Evolutionary conservation across 1,140 invertebrate species (phyloP).

Genomic region (Matsumurasca onukii): DNA sequence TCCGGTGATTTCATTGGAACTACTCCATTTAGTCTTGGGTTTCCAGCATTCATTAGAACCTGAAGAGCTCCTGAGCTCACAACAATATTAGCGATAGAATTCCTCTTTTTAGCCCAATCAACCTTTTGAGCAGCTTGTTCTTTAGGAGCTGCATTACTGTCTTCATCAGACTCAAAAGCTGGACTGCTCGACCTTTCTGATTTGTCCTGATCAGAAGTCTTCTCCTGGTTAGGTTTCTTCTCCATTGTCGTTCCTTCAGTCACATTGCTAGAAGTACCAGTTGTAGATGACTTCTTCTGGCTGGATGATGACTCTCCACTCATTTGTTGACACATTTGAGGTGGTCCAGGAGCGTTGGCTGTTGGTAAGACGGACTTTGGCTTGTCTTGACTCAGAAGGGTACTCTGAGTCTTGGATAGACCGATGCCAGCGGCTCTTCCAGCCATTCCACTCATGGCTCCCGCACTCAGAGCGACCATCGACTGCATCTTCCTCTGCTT

Average conservation of each 20-base stretch:
- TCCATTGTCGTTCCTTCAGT: constrained; percentile 32
- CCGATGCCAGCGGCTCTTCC: constrained; percentile 83
- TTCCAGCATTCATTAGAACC: constrained; percentile 10
- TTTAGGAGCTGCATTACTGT: constrained; percentile 63
- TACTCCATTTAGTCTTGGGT: constrained; percentile 55
- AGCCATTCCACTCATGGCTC: constrained; percentile 86
- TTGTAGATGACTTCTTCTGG: constrained; percentile 58
- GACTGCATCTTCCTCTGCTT: constrained; percentile 94
- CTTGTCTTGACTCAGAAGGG: constrained; percentile 70
- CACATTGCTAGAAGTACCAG: constrained; percentile 24
- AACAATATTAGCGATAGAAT: constrained; percentile 43
- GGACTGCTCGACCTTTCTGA: constrained; percentile 92
- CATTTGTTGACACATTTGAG: constrained; percentile 36
- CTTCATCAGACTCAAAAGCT: constrained; percentile 94
- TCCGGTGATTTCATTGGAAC: constrained; percentile 51
- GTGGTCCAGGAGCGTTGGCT: constrained; percentile 36
- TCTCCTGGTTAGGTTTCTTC: constrained; percentile 38
- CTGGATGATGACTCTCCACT: constrained; percentile 58
- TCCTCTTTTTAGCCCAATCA: constrained; percentile 3
- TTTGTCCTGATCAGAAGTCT: constrained; percentile 55
- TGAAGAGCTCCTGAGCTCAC: constrained; percentile 29
- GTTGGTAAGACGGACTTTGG: constrained; percentile 48
- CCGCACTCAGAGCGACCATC: constrained; percentile 85
- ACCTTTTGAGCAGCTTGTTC: constrained; percentile 45
- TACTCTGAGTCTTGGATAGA: constrained; percentile 73